phyloP scores from a whole-genome alignment of 2,113 vertebrate species.

The Redunca redunca region DNA sequence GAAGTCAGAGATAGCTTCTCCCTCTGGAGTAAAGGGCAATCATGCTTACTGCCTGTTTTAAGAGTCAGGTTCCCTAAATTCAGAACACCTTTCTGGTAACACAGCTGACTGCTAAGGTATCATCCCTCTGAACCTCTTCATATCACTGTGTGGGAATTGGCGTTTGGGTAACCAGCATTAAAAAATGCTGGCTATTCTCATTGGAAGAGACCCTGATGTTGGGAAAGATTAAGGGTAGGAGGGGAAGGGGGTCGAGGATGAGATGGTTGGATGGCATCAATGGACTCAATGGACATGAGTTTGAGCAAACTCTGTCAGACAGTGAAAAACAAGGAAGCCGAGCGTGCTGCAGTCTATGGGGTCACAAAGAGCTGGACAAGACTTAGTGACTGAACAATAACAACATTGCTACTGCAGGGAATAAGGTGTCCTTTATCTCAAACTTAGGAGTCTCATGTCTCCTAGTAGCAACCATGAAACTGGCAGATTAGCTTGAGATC shows the following conservation, averaged over 20 bases:
- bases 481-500: neutral
- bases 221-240: neutral
- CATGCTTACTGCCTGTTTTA: neutral
- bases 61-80: neutral
- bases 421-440: neutral
- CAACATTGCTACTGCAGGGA: neutral
- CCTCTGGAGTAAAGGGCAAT: neutral
- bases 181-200: neutral
- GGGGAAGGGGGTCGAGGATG: neutral
- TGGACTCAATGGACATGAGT: neutral
- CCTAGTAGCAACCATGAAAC: neutral
- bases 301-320: neutral
- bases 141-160: neutral
- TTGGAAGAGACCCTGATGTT: neutral
- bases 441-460: neutral
- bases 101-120: neutral
- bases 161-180: neutral
- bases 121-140: neutral
- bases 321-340: neutral
- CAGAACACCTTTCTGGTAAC: neutral
- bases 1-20: neutral
- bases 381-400: neutral
- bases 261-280: neutral
- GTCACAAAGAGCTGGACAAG: neutral
- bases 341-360: neutral